A percentile compares a stretch with the other conserved stretches of the same genome.
These are phyloP conservation scores for Anguilla pacifica DNA, from an alignment of 2,797 vertebrate species.

Conservation along the genomic window DNA sequence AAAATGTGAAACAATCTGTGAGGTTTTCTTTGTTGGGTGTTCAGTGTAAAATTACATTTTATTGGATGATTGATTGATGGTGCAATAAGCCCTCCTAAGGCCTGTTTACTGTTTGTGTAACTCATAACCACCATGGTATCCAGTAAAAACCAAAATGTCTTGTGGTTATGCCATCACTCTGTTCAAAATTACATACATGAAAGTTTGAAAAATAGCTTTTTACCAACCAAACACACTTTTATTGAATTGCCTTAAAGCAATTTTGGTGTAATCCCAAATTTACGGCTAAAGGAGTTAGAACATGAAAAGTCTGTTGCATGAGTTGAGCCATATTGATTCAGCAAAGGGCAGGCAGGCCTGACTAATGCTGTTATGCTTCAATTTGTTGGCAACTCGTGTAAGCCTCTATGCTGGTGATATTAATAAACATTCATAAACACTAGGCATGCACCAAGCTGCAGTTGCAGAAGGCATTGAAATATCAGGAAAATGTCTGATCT, in stretches of 20 bases:
- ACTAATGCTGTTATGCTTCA: slow-evolving; percentile 75
- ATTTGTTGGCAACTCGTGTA: slow-evolving; percentile 78
- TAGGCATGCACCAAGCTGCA: slow-evolving; percentile 80
- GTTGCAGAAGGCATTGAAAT: slow-evolving; percentile 75
- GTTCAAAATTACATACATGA: neutral
- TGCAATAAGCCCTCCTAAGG: neutral
- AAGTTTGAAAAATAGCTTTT: neutral
- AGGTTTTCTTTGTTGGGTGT: neutral
- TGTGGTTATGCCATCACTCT: neutral
- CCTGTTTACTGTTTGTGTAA: neutral
- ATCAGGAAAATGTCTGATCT: neutral
- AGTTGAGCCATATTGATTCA: slow-evolving; percentile 35
- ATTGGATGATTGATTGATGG: neutral
- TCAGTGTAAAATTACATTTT: neutral
- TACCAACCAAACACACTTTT: neutral
- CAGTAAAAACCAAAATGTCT: neutral
- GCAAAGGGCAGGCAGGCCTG: slow-evolving; percentile 65
- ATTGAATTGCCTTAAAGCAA: neutral
- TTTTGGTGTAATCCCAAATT: slow-evolving; percentile 16
- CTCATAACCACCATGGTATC: neutral
- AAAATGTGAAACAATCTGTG: neutral
- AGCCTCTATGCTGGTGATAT: slow-evolving; percentile 60
- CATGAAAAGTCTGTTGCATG: neutral
- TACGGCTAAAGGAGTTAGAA: neutral
- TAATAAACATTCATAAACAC: slow-evolving; percentile 82